Evolutionary conservation across 2,888 invertebrate genomes (phyloP).

Genomic region (Cataglyphis rosenhaueri): DNA sequence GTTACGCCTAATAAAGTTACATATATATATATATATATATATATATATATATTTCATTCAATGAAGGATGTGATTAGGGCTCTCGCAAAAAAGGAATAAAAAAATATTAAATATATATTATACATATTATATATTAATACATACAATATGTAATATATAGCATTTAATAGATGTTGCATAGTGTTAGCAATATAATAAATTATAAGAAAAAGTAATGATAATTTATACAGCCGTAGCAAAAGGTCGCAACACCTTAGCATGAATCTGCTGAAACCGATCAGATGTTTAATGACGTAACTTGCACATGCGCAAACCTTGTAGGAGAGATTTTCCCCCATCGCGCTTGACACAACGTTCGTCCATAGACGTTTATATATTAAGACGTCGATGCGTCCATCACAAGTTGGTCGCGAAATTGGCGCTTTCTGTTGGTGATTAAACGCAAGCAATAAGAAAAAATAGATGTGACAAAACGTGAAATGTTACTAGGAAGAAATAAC

Average conservation of each 20-base stretch:
- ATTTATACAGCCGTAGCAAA: neutral
- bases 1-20: neutral
- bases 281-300: neutral
- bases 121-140: neutral
- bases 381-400: too few species aligned
- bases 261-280: neutral
- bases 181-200: neutral
- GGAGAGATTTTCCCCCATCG: neutral
- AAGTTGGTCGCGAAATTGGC: neutral
- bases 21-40: neutral
- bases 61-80: neutral
- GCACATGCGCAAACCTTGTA: neutral
- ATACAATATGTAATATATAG: neutral
- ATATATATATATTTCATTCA: neutral
- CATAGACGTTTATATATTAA: too few species aligned
- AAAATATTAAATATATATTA: neutral
- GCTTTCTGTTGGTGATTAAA: slow-evolving; percentile 58
- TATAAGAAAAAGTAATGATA: neutral
- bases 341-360: too few species aligned
- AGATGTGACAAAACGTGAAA: neutral
- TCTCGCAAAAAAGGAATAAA: neutral
- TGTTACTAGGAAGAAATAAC: slow-evolving; percentile 2
- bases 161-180: neutral
- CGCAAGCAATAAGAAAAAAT: neutral
- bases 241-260: neutral